phyloP scores from a whole-genome alignment of 2,113 vertebrate genomes.

The Pygoscelis antarcticus region DNA sequence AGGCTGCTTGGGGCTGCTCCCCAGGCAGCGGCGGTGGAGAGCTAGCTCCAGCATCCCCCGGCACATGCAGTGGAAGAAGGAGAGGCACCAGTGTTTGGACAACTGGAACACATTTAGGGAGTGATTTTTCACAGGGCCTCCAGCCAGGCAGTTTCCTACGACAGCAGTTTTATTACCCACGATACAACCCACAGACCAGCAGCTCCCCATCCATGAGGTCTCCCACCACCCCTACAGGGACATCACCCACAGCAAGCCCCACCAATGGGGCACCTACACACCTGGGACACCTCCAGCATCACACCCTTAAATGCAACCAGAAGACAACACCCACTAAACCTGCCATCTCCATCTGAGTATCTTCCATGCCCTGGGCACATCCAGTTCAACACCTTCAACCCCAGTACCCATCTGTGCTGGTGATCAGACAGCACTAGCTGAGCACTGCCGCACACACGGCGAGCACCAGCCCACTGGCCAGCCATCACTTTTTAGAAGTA shows the following conservation, averaged over 20 bases:
- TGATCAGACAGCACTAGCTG: neutral
- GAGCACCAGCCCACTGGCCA: neutral
- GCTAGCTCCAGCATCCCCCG: slow-evolving; percentile 9
- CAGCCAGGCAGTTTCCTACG: slow-evolving; percentile 60
- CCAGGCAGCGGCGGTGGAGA: neutral
- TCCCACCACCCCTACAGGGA: neutral
- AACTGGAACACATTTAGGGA: slow-evolving; percentile 81
- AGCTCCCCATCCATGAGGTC: neutral
- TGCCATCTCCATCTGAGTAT: fast-evolving
- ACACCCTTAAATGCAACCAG: fast-evolving
- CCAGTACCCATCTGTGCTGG: neutral
- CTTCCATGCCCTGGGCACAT: neutral
- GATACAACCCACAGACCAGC: slow-evolving; percentile 42
- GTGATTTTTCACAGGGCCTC: slow-evolving; percentile 62
- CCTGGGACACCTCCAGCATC: neutral
- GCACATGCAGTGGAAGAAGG: neutral
- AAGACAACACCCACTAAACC: neutral
- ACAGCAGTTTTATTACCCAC: slow-evolving; percentile 40
- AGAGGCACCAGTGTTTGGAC: slow-evolving; percentile 77
- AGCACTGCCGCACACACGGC: neutral
- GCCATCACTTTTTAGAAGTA: neutral
- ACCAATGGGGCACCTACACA: fast-evolving
- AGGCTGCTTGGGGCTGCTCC: neutral
- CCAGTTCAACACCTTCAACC: neutral
- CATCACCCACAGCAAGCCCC: neutral